These are phyloP conservation scores for Pseudochaenichthys georgianus DNA, from an alignment of 2,797 vertebrate genomes.

Conservation along the genomic window DNA sequence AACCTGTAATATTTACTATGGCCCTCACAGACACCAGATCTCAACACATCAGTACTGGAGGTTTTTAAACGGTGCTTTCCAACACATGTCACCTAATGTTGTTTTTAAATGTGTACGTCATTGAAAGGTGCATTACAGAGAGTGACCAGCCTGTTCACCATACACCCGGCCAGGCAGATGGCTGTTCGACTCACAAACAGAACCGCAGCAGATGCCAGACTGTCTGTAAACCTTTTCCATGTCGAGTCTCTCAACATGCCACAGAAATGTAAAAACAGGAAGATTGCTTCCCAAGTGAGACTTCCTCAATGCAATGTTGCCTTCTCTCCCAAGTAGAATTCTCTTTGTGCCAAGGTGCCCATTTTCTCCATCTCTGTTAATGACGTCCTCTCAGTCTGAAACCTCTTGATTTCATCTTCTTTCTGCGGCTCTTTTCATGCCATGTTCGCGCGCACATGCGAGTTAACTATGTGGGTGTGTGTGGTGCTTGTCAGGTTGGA, in stretches of 20 bases:
- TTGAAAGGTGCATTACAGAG: slow-evolving; percentile 7
- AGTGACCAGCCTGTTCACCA: slow-evolving; percentile 13
- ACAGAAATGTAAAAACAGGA: slow-evolving; percentile 20
- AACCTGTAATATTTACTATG: too few relatives aligned
- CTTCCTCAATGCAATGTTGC: neutral
- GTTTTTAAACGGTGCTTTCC: neutral
- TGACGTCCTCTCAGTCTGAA: slow-evolving; percentile 40
- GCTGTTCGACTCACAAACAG: slow-evolving; percentile 15
- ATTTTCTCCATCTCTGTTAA: slow-evolving; percentile 50
- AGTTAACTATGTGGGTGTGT: slow-evolving; percentile 21
- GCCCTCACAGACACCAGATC: too few relatives aligned
- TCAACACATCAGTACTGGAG: too few relatives aligned
- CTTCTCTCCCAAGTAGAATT: slow-evolving; percentile 9
- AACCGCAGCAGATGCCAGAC: neutral
- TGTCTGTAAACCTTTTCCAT: neutral
- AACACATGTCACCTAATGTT: too few relatives aligned
- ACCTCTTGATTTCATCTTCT: slow-evolving; percentile 61
- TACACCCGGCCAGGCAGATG: slow-evolving; percentile 15
- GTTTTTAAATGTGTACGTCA: neutral
- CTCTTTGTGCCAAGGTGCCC: slow-evolving; percentile 46
- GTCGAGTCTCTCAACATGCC: slow-evolving; percentile 5
- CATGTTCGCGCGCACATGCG: slow-evolving; percentile 37
- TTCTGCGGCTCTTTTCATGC: slow-evolving; percentile 26
- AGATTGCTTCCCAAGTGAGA: slow-evolving; percentile 32
- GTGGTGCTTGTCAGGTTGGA: slow-evolving; percentile 45